A percentile compares a stretch with the other conserved stretches of the same genome.
Conservation (phyloP, 2,113 vertebrate species). For the Ceyx melanurus region DNA sequence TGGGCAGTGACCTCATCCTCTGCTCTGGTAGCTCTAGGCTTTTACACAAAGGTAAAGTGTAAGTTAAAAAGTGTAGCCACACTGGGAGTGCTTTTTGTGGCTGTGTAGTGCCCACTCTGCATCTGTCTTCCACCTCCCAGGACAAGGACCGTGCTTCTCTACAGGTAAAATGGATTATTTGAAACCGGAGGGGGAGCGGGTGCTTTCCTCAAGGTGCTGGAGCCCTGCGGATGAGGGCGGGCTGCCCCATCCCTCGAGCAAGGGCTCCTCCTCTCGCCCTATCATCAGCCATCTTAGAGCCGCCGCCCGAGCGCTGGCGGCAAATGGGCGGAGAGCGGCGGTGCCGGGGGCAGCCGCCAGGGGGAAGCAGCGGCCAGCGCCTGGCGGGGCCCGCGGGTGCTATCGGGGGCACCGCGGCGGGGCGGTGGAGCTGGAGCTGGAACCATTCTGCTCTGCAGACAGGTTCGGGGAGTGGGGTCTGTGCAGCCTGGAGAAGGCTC, state of each 20-base stretch:
- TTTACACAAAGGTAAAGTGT: not conserved
- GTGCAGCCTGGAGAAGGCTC: not conserved
- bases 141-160: not conserved
- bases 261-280: not conserved
- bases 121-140: accelerated
- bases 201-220: accelerated
- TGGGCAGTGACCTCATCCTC: not conserved
- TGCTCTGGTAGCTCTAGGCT: not conserved
- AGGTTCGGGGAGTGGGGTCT: not conserved
- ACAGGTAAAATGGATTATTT: accelerated
- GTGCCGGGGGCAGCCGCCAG: not conserved
- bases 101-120: accelerated
- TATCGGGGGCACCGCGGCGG: no score
- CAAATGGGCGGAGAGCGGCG: not conserved
- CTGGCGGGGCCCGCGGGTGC: no score
- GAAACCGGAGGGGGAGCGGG: accelerated
- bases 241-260: accelerated
- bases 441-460: not conserved
- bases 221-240: accelerated
- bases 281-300: conserved; percentile 71
- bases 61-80: not conserved
- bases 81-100: not conserved
- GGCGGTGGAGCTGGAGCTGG: not conserved
- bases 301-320: not conserved
- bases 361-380: not conserved